These are phyloP conservation scores for Apis florea DNA, from an alignment of 1,140 invertebrate genomes.

Conservation along the genomic window DNA sequence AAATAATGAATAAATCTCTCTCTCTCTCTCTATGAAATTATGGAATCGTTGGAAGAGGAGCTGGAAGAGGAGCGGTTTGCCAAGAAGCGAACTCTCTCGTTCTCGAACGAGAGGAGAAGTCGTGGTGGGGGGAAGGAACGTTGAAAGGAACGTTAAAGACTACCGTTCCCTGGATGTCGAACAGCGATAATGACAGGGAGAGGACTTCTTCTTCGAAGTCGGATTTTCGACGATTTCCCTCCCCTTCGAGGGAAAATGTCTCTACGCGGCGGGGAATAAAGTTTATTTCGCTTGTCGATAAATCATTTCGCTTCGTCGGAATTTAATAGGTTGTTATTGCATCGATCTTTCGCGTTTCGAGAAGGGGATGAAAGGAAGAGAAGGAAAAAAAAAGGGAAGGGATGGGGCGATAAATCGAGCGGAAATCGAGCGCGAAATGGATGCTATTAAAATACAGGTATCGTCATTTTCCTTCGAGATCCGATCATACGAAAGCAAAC, in stretches of 20 bases:
- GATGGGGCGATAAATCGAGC: conserved; percentile 15
- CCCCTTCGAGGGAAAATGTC: not conserved
- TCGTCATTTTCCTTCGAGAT: conserved; percentile 12
- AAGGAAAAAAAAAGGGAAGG: not conserved
- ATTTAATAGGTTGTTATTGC: not conserved
- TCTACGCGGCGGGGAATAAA: not conserved
- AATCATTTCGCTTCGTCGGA: not conserved
- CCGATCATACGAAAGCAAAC: not conserved
- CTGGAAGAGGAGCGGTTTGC: not conserved
- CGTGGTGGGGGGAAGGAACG: not conserved
- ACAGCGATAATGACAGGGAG: not conserved
- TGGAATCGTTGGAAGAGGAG: not conserved
- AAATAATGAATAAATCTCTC: not conserved
- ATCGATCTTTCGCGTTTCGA: no score
- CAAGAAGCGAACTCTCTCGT: not conserved
- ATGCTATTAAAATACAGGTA: conserved; percentile 23
- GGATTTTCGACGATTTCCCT: not conserved
- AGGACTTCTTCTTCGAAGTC: not conserved
- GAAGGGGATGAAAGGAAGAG: not conserved
- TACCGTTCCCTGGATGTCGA: not conserved
- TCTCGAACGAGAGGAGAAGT: not conserved
- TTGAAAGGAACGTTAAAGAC: conserved; percentile 2
- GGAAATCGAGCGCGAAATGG: conserved; percentile 24
- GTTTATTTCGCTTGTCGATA: not conserved
- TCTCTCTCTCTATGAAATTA: not conserved